Evolutionary conservation across 2,888 invertebrate genomes (phyloP).

Genomic region (Acleris emargana): DNA sequence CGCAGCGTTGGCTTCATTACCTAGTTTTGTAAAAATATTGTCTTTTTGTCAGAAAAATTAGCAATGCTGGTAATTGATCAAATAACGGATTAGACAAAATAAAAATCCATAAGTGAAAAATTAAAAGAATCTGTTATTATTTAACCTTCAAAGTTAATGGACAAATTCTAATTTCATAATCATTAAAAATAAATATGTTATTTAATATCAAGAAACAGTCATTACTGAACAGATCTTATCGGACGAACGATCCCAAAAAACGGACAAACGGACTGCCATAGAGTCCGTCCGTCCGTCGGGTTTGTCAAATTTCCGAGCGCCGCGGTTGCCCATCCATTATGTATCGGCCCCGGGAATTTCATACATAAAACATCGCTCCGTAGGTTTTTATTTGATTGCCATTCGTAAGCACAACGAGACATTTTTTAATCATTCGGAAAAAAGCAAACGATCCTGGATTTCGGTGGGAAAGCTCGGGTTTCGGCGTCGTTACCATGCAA

Average conservation of each 20-base stretch:
- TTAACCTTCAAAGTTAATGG: too few relatives aligned
- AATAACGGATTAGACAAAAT: too few relatives aligned
- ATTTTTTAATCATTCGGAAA: slow-evolving; percentile 72
- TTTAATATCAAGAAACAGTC: slow-evolving; percentile 15
- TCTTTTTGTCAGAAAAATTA: too few relatives aligned
- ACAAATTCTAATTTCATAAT: too few relatives aligned
- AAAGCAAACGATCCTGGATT: slow-evolving; percentile 62
- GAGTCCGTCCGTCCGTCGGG: slow-evolving; percentile 69
- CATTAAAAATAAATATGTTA: not conserved
- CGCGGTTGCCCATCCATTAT: slow-evolving; percentile 78
- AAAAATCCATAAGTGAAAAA: too few relatives aligned
- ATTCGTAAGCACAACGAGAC: slow-evolving; percentile 63
- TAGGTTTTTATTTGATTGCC: slow-evolving; percentile 81
- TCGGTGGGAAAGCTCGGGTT: slow-evolving; percentile 75
- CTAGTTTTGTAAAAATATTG: too few relatives aligned
- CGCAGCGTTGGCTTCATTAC: too few relatives aligned
- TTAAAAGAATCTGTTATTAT: too few relatives aligned
- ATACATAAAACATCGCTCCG: slow-evolving; percentile 82
- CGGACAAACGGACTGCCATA: slow-evolving; percentile 63
- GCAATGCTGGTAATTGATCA: too few relatives aligned
- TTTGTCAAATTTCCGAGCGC: slow-evolving; percentile 77
- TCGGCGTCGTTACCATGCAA: slow-evolving; percentile 60
- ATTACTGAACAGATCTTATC: slow-evolving; percentile 58
- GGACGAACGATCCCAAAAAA: slow-evolving; percentile 59
- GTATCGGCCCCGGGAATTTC: slow-evolving; percentile 70